phyloP scores from a whole-genome alignment of 2,888 invertebrate species.

The Epicampocera succincta region DNA sequence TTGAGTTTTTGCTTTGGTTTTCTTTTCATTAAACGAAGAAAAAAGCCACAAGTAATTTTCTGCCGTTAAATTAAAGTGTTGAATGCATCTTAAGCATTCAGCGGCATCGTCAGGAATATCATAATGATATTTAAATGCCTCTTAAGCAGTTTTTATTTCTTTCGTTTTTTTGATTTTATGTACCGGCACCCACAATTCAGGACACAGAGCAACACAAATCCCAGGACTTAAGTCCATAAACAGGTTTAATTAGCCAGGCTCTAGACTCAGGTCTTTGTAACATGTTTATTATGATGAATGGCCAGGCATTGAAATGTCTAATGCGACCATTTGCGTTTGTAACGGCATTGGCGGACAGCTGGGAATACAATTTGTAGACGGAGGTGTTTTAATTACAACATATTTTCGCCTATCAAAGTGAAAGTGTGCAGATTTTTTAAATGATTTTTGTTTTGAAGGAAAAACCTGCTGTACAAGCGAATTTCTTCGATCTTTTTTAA shows the following conservation, averaged over 20 bases:
- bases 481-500: too few relatives aligned
- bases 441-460: background rate
- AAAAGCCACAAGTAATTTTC: background rate
- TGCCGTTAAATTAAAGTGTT: constrained; percentile 6
- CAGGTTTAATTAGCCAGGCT: too few relatives aligned
- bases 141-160: constrained; percentile 20
- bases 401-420: constrained; percentile 4
- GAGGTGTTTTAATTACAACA: constrained; percentile 25
- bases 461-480: background rate
- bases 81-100: background rate
- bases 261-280: background rate
- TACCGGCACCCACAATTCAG: constrained; percentile 54
- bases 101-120: background rate
- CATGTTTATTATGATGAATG: constrained; percentile 4
- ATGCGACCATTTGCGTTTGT: constrained; percentile 8
- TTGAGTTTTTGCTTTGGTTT: constrained; percentile 39
- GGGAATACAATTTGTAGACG: constrained; percentile 27
- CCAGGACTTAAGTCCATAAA: background rate
- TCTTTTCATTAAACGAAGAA: too few relatives aligned
- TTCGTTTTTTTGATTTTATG: constrained; percentile 11
- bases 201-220: constrained; percentile 9
- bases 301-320: constrained; percentile 18
- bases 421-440: constrained; percentile 27
- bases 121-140: background rate
- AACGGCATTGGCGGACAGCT: background rate